Evolutionary conservation across 2,888 invertebrate genomes (phyloP).

Genomic region (Tenodera sinensis): DNA sequence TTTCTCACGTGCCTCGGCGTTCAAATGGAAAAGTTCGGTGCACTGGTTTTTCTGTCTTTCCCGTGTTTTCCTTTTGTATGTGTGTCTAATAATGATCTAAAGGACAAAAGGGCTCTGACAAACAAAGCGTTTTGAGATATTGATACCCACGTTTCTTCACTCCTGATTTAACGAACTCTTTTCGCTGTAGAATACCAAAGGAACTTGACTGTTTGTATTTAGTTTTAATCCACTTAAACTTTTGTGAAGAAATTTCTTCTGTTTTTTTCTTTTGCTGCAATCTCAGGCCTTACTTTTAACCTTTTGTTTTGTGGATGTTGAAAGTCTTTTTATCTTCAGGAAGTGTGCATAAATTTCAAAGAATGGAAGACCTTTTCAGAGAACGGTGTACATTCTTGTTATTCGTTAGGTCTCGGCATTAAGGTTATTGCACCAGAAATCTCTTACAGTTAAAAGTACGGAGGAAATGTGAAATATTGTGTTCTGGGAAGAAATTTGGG

Average conservation of each 20-base stretch:
- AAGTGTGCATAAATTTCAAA: neutral
- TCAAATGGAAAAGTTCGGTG: neutral
- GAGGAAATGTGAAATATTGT: too few species aligned
- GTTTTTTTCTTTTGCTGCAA: neutral
- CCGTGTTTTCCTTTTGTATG: neutral
- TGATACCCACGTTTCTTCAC: neutral
- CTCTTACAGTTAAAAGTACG: too few species aligned
- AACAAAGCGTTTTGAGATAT: neutral
- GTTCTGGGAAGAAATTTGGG: too few species aligned
- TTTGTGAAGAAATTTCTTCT: neutral
- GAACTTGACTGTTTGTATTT: neutral
- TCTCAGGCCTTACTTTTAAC: neutral
- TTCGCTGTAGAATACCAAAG: neutral
- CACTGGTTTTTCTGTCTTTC: neutral
- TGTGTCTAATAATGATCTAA: neutral
- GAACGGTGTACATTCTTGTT: too few species aligned
- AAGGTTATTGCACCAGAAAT: too few species aligned
- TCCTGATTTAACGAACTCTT: neutral
- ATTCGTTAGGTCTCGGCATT: too few species aligned
- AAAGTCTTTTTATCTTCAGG: neutral
- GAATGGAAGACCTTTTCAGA: too few species aligned
- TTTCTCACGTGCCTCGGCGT: neutral
- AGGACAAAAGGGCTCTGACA: neutral
- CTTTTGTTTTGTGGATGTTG: neutral
- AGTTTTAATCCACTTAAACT: neutral